These are phyloP conservation scores for Picathartes gymnocephalus DNA, from an alignment of 2,113 vertebrate species.

Conservation along the genomic window DNA sequence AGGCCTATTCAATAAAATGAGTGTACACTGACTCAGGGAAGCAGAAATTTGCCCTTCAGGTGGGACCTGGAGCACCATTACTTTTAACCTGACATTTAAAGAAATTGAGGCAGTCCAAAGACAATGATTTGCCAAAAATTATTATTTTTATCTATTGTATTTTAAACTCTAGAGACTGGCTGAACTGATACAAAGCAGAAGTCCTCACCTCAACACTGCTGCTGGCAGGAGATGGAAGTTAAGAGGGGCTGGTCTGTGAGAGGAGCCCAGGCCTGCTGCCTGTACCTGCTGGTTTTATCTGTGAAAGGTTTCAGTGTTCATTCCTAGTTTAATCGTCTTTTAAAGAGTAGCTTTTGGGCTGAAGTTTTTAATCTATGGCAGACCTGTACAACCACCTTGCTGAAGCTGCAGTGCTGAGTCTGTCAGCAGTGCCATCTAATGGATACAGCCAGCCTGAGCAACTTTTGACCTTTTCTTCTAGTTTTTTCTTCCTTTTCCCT, in stretches of 20 bases:
- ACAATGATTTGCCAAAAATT: neutral
- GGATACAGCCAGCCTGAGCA: neutral
- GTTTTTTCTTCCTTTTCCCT: neutral
- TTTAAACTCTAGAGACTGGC: neutral
- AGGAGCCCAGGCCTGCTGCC: neutral
- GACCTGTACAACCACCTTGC: rapidly evolving
- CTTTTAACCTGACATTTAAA: neutral
- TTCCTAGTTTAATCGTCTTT: neutral
- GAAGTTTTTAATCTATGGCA: neutral
- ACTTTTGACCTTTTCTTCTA: neutral
- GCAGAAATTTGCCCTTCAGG: neutral
- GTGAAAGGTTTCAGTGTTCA: neutral
- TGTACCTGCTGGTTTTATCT: neutral
- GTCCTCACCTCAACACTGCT: neutral
- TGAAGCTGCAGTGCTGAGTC: neutral
- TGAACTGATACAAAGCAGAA: neutral
- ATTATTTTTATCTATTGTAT: neutral
- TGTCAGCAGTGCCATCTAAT: constrained; percentile 40
- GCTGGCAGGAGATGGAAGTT: rapidly evolving
- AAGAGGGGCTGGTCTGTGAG: neutral
- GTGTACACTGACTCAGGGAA: neutral
- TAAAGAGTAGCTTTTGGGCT: neutral
- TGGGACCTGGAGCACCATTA: neutral
- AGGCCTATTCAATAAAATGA: neutral
- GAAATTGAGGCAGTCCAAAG: neutral